Conservation (phyloP, 2,113 vertebrate genomes). For the Strix uralensis region DNA sequence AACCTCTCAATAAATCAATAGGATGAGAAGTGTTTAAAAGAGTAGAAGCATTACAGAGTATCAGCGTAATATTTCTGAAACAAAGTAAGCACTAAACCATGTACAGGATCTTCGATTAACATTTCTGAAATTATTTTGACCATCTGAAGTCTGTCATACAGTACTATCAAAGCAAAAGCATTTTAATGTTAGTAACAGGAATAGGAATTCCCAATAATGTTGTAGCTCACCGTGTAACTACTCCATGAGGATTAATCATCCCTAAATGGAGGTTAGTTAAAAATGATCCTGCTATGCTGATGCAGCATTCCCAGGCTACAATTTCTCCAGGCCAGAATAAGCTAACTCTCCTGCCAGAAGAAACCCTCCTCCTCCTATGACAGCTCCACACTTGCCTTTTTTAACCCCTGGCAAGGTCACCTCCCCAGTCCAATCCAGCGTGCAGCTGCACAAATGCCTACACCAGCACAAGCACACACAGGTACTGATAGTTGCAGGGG, state of each 20-base stretch:
- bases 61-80: not conserved
- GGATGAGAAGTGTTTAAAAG: not conserved
- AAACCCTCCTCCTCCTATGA: not conserved
- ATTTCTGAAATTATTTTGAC: not conserved
- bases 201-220: not conserved
- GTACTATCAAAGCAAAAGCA: not conserved
- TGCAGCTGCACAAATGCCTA: not conserved
- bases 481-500: not conserved
- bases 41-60: not conserved
- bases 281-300: not conserved
- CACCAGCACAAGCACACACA: not conserved
- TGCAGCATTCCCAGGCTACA: not conserved
- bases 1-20: not conserved
- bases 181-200: not conserved
- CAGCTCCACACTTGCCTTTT: not conserved
- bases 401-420: not conserved
- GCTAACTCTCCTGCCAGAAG: not conserved
- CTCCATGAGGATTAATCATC: not conserved
- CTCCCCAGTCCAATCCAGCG: not conserved
- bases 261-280: not conserved
- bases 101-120: not conserved
- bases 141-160: not conserved
- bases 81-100: not conserved
- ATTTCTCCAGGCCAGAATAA: not conserved
- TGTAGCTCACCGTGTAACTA: not conserved